phyloP scores from a whole-genome alignment of 2,888 invertebrate species.

The Gastrophysa polygoni region DNA sequence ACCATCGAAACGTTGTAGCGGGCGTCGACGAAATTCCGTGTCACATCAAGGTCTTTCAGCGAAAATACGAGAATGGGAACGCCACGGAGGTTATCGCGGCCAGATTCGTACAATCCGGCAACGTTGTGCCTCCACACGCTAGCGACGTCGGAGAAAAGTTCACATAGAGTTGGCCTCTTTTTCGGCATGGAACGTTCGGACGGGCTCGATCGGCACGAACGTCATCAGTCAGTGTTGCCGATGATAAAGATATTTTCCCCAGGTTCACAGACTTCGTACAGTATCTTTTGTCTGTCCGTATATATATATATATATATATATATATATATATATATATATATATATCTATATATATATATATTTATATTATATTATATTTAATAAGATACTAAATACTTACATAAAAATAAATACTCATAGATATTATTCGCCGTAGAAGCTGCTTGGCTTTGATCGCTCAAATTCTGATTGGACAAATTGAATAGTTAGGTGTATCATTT shows the following conservation, averaged over 20 bases:
- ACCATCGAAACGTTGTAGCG: conserved; percentile 36
- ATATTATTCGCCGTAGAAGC: no score
- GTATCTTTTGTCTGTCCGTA: no score
- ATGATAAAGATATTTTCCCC: neutral
- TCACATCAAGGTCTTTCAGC: neutral
- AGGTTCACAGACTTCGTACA: neutral
- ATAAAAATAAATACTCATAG: no score
- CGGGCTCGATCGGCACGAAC: conserved; percentile 35
- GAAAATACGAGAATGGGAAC: neutral
- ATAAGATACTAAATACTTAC: no score
- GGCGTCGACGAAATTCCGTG: conserved; percentile 30
- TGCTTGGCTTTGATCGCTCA: no score
- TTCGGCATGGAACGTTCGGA: conserved; percentile 41
- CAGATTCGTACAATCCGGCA: conserved; percentile 15
- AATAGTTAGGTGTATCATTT: no score
- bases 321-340: no score
- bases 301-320: no score
- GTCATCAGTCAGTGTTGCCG: conserved; percentile 8
- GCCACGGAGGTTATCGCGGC: neutral
- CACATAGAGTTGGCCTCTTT: conserved; percentile 57
- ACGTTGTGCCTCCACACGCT: conserved; percentile 50
- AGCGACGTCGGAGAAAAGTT: conserved; percentile 54
- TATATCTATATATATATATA: no score
- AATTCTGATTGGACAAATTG: no score
- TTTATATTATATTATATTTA: no score